Conservation (phyloP, 2,888 invertebrate species). For the Drosophila siamana region DNA sequence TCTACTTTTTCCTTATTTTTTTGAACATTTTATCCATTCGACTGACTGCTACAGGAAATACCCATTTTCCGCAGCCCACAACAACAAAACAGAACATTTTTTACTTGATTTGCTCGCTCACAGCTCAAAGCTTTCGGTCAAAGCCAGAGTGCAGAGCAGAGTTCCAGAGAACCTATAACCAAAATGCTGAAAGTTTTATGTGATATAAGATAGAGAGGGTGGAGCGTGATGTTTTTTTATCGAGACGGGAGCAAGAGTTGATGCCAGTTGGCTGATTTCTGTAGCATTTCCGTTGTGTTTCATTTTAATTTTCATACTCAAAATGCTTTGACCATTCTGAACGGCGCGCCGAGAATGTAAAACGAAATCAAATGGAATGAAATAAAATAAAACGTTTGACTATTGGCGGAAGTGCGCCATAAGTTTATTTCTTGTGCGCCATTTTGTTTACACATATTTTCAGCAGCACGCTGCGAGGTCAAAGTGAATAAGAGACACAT, state of each 20-base stretch:
- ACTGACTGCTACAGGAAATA: conserved; percentile 58
- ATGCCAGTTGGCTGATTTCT: conserved; percentile 76
- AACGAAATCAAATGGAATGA: conserved; percentile 60
- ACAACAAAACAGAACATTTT: conserved; percentile 28
- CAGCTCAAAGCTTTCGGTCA: conserved; percentile 14
- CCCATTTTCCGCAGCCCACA: conserved; percentile 61
- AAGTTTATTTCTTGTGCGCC: conserved; percentile 76
- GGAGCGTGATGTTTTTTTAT: conserved; percentile 14
- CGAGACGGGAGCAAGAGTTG: conserved; percentile 55
- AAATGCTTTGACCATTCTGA: conserved; percentile 64
- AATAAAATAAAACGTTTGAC: conserved; percentile 78
- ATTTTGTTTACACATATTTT: conserved; percentile 64
- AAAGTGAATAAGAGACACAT: conserved; percentile 4
- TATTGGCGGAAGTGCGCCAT: conserved; percentile 79
- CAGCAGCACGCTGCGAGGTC: conserved; percentile 44
- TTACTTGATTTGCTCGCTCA: conserved; percentile 47
- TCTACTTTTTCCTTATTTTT: neutral
- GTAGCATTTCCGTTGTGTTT: conserved; percentile 76
- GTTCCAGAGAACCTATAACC: conserved; percentile 18
- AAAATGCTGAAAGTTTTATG: conserved; percentile 16
- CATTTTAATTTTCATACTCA: conserved; percentile 73
- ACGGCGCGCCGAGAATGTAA: conserved; percentile 35
- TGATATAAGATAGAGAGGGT: neutral
- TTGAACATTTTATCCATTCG: conserved; percentile 26
- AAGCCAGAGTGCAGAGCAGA: neutral